These are phyloP conservation scores for Limonius californicus DNA, from an alignment of 1,140 invertebrate species.

Conservation along the genomic window DNA sequence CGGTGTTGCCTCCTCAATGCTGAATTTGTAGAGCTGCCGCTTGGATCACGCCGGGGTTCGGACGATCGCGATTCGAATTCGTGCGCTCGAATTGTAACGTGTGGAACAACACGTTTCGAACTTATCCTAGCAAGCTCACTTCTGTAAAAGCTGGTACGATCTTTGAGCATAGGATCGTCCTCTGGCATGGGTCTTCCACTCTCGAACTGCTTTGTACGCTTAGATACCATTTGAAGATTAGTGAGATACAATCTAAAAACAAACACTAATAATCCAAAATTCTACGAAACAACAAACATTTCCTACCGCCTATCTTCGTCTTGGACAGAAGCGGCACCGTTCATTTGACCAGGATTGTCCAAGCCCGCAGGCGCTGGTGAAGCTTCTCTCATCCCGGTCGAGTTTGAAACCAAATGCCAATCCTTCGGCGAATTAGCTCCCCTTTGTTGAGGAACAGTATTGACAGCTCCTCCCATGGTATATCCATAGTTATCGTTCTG, in stretches of 20 bases:
- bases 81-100: slow-evolving; percentile 67
- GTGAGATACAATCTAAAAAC: slow-evolving; percentile 51
- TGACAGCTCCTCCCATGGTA: not conserved
- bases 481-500: not conserved
- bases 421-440: slow-evolving; percentile 16
- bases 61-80: slow-evolving; percentile 66
- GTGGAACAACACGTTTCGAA: slow-evolving; percentile 65
- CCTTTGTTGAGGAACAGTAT: slow-evolving; percentile 6
- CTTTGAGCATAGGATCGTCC: slow-evolving; percentile 53
- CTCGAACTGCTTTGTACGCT: slow-evolving; percentile 71
- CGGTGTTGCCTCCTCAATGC: slow-evolving; percentile 36
- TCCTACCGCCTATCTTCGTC: slow-evolving; percentile 34
- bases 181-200: slow-evolving; percentile 54
- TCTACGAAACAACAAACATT: not conserved
- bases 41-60: slow-evolving; percentile 33
- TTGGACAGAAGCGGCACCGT: slow-evolving; percentile 22
- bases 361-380: slow-evolving; percentile 22
- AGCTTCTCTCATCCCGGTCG: slow-evolving; percentile 21
- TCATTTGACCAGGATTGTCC: slow-evolving; percentile 25
- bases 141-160: slow-evolving; percentile 64
- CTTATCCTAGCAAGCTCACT: slow-evolving; percentile 70
- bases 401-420: not conserved
- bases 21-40: slow-evolving; percentile 28
- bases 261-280: slow-evolving; percentile 1
- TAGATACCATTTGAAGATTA: slow-evolving; percentile 62